Evolutionary conservation across 2,113 vertebrate species (phyloP).

Genomic region (Vulpes ferrilata): DNA sequence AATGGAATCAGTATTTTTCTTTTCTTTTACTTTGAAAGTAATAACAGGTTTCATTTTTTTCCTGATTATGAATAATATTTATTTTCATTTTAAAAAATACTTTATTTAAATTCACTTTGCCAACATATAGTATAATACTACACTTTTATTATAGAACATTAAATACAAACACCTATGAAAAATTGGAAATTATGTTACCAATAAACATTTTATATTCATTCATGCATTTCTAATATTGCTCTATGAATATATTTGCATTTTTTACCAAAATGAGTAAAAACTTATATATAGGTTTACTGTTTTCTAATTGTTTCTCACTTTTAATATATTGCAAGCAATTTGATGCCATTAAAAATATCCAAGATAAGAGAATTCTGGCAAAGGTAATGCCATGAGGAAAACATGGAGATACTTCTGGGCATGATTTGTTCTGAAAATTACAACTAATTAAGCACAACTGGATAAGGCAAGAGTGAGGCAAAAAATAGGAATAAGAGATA

Average conservation of each 20-base stretch:
- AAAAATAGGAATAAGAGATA: background rate
- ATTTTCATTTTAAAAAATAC: too few species aligned
- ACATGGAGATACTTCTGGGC: background rate
- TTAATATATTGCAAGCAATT: background rate
- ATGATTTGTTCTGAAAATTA: background rate
- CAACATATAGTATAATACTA: background rate
- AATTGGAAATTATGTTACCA: background rate
- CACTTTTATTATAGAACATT: background rate
- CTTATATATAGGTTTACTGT: background rate
- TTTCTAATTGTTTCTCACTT: background rate
- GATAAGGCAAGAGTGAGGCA: background rate
- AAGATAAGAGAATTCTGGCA: background rate
- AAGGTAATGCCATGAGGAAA: background rate
- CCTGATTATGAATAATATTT: background rate
- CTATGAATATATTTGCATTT: background rate
- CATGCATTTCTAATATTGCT: background rate
- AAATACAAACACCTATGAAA: background rate
- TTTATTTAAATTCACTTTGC: too few species aligned
- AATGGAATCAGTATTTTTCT: background rate
- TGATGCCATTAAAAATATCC: background rate
- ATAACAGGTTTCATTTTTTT: background rate
- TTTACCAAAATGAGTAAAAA: background rate
- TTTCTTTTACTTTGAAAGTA: background rate
- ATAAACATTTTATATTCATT: background rate
- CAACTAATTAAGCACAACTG: background rate